Evolutionary conservation across 2,888 invertebrate species (phyloP).

Genomic region (Cryptus armator): DNA sequence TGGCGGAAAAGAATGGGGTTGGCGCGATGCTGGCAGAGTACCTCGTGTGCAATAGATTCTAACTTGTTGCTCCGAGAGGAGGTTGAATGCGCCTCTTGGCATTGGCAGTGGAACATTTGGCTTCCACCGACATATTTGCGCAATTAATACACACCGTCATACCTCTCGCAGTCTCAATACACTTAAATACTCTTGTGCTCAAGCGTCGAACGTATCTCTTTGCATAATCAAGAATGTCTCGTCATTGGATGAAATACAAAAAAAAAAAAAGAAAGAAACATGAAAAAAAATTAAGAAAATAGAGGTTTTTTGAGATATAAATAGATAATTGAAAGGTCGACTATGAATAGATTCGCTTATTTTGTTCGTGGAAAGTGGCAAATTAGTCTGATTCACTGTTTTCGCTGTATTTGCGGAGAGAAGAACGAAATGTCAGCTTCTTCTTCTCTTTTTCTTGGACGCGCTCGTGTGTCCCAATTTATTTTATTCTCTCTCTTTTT

Average conservation of each 20-base stretch:
- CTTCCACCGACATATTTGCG: slow-evolving; percentile 53
- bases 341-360: slow-evolving; percentile 23
- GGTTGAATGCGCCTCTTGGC: slow-evolving; percentile 59
- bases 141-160: slow-evolving; percentile 47
- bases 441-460: slow-evolving; percentile 13
- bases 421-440: slow-evolving; percentile 29
- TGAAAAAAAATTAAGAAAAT: background rate
- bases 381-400: slow-evolving; percentile 16
- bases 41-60: slow-evolving; percentile 52
- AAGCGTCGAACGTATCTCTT: background rate
- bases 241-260: background rate
- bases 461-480: slow-evolving; percentile 31
- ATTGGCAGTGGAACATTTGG: slow-evolving; percentile 62
- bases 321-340: background rate
- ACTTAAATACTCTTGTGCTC: background rate
- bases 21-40: slow-evolving; percentile 47
- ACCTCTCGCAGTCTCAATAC: slow-evolving; percentile 17
- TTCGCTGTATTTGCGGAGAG: background rate
- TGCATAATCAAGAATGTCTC: slow-evolving; percentile 12
- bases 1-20: slow-evolving; percentile 4
- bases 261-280: background rate
- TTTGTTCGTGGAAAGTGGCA: slow-evolving; percentile 9
- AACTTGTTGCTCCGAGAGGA: slow-evolving; percentile 59
- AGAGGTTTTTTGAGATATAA: background rate
- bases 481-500: slow-evolving; percentile 16